Evolutionary conservation across 2,888 invertebrate genomes (phyloP), one percentile per base, ranked within the genome.

Genomic region (Tachina grossa): DNA sequence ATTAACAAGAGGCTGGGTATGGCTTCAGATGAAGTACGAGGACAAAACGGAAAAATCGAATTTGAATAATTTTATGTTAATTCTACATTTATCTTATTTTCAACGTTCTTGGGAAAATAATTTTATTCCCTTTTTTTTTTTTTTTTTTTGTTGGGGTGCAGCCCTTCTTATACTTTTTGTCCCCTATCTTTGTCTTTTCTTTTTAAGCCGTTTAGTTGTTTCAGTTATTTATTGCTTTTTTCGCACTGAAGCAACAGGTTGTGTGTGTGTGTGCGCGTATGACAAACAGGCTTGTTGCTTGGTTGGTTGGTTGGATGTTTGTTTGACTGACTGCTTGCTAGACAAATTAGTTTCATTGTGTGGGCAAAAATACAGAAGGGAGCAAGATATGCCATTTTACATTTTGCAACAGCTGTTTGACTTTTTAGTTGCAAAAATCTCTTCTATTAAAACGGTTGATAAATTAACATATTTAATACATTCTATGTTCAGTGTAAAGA

Each of bases 361-460:
- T 51, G 43, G 51, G 14, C 6, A 31, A 31, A 31, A 31, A 31
- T 5, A 31, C 6, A 31, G 31, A 31, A 31, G 31, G 31, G 45
- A 31, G 43, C 43, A 49, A 9, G 55, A n/a, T 65, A 14, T 66
- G 19, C 14, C 31, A 31, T 31, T 31, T 19, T 53, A 31, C 55
- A 74, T 53, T 53, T 75, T 61, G 72, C 53, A 82, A 85, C 85
- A 85, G 82, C 78, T 85, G 85, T 79, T 82, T 75, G 41, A 66
- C 14, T 66, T 75, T 78, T 85, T 71, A 85, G 82, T 82, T 75
- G 63, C 22, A 43, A 79, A 75, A 71, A 45, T 75, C 68, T 79
- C 10, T 31, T 53, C 78, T 75, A 43, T 69, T 63, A 57, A 82
- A 61, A 76, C 71, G 83, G 83, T 83, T 78, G 57, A 83, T 45